Percentiles rank a stretch among this genome's conserved stretches.
These are phyloP conservation scores for Trachemys scripta DNA, from an alignment of 2,113 vertebrate species.

Conservation along the genomic window DNA sequence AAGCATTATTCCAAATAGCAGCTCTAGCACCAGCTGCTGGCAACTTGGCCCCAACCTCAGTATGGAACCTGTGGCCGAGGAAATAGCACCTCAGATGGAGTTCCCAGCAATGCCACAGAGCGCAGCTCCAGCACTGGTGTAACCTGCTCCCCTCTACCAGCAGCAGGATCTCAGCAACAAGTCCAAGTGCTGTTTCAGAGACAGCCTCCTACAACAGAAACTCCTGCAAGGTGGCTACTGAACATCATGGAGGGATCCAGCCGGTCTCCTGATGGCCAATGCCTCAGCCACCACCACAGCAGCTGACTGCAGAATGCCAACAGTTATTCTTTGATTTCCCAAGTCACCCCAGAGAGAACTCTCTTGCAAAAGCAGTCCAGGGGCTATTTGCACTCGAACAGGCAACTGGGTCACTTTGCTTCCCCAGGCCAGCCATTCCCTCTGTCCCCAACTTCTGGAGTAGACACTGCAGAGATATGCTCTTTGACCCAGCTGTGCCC, in stretches of 20 bases:
- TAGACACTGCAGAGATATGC: rapidly evolving
- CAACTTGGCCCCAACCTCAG: neutral
- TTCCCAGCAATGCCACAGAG: neutral
- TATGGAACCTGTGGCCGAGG: neutral
- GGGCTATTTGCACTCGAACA: neutral
- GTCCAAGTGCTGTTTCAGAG: neutral
- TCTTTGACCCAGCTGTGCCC: neutral
- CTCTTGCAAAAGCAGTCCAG: rapidly evolving
- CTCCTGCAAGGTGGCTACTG: neutral
- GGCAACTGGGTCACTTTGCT: neutral
- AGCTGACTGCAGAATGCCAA: neutral
- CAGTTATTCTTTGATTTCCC: neutral
- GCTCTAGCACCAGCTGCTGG: neutral
- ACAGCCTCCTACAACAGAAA: neutral
- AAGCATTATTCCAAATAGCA: neutral
- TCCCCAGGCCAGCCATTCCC: neutral
- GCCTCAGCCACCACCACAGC: neutral
- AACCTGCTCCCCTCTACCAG: neutral
- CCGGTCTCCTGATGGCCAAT: neutral
- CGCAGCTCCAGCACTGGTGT: rapidly evolving
- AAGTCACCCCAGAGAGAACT: neutral
- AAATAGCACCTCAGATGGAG: neutral
- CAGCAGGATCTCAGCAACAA: neutral
- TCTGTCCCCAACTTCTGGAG: neutral
- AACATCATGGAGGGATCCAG: neutral